A percentile compares a stretch with the other conserved stretches of the same genome.
phyloP scores from a whole-genome alignment of 2,888 invertebrate species.

The Tryphoninae sp. region DNA sequence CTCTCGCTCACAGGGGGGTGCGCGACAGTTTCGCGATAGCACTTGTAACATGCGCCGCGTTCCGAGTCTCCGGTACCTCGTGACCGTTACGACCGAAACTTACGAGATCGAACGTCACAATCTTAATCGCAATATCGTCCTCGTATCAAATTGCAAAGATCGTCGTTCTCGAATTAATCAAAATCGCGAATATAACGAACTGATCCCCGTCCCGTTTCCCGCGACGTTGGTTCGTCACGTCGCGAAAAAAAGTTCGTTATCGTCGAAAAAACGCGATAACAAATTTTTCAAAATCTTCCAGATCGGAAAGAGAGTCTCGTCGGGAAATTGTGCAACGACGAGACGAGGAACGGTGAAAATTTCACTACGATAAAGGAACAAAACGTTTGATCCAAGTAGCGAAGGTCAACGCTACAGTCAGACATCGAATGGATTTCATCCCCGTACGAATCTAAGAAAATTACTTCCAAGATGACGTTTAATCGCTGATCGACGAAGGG shows the following conservation, averaged over 20 bases:
- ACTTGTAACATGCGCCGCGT: conserved; percentile 77
- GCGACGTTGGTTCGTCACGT: neutral
- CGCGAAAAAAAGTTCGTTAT: conserved; percentile 8
- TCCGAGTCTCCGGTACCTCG: conserved; percentile 66
- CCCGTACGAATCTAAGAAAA: neutral
- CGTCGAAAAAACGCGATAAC: neutral
- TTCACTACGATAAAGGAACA: neutral
- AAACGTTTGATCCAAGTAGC: conserved; percentile 41
- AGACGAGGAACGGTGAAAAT: conserved; percentile 16
- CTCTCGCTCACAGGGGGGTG: conserved; percentile 77
- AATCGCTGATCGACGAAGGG: conserved; percentile 7
- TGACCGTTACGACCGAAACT: conserved; percentile 55
- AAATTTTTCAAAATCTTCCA: neutral
- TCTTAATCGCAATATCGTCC: conserved; percentile 37
- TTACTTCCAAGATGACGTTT: neutral
- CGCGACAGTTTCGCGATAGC: conserved; percentile 79
- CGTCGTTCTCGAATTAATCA: neutral
- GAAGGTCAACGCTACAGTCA: conserved; percentile 43
- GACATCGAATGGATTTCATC: conserved; percentile 6
- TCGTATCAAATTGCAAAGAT: conserved; percentile 31
- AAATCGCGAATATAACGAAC: conserved; percentile 16
- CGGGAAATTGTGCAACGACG: conserved; percentile 2
- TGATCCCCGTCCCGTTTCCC: neutral
- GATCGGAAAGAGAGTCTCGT: neutral
- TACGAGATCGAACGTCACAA: conserved; percentile 41